A percentile compares a stretch with the other conserved stretches of the same genome.
phyloP scores from a whole-genome alignment of 2,888 invertebrate genomes.

The Cheiracanthium punctorium region DNA sequence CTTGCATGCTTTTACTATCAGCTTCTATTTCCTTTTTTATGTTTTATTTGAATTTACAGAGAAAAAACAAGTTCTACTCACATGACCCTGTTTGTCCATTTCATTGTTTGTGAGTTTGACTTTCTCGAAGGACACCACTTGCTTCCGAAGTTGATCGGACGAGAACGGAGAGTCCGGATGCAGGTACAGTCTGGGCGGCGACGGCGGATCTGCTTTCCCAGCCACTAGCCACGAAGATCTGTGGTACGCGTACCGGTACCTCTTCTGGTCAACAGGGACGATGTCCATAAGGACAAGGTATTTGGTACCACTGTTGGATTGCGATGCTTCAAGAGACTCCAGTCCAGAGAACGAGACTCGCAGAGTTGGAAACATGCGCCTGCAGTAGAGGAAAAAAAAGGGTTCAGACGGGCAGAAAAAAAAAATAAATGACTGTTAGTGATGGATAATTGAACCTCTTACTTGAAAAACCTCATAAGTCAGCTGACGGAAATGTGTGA shows the following conservation, averaged over 20 bases:
- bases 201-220: conserved; percentile 97
- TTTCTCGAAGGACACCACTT: conserved; percentile 98
- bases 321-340: conserved; percentile 73
- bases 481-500: too few species aligned
- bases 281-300: conserved; percentile 97
- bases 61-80: conserved; percentile 78
- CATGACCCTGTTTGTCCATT: conserved; percentile 96
- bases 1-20: too few species aligned
- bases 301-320: conserved; percentile 22
- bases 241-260: conserved; percentile 97
- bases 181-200: conserved; percentile 92
- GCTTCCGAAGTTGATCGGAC: conserved; percentile 95
- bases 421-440: too few species aligned
- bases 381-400: too few species aligned
- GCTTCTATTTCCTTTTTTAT: too few species aligned
- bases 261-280: conserved; percentile 96
- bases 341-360: conserved; percentile 89
- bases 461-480: too few species aligned
- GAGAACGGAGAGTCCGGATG: conserved; percentile 98
- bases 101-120: conserved; percentile 98
- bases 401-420: too few species aligned
- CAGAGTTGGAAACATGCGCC: conserved; percentile 98
- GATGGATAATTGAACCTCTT: too few species aligned
- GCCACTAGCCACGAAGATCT: conserved; percentile 98
- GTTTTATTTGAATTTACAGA: too few species aligned